Evolutionary conservation across 2,113 vertebrate genomes (phyloP).

Genomic region (Phoxinus phoxinus): DNA sequence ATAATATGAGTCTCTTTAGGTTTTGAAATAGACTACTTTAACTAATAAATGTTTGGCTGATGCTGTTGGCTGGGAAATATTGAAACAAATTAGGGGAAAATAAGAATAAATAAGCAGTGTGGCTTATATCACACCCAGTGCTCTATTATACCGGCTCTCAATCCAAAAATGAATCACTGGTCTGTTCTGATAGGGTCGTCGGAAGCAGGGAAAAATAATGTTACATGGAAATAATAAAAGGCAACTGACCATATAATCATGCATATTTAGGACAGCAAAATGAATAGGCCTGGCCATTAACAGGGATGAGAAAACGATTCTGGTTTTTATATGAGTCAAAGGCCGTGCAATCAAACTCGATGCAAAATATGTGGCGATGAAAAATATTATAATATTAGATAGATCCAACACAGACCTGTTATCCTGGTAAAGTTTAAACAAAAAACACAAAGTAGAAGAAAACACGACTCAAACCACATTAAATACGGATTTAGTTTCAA

Average conservation of each 20-base stretch:
- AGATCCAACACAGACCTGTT: neutral
- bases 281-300: neutral
- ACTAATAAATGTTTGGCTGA: conserved; percentile 50
- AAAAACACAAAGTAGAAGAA: neutral
- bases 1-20: conserved; percentile 49
- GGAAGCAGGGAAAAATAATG: neutral
- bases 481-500: neutral
- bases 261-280: neutral
- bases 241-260: conserved; percentile 12
- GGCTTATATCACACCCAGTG: conserved; percentile 13
- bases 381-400: neutral
- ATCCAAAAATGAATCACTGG: neutral
- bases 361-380: neutral
- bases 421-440: neutral
- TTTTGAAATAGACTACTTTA: conserved; percentile 42
- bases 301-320: neutral
- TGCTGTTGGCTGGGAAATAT: conserved; percentile 45
- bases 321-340: neutral
- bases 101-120: conserved; percentile 21
- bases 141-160: neutral
- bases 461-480: neutral
- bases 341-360: neutral
- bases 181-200: conserved; percentile 4
- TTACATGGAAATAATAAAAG: neutral
- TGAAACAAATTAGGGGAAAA: conserved; percentile 42